A percentile compares a stretch with the other conserved stretches of the same genome.
phyloP scores from a whole-genome alignment of 2,797 vertebrate genomes.

The Phaenicophaeus curvirostris region DNA sequence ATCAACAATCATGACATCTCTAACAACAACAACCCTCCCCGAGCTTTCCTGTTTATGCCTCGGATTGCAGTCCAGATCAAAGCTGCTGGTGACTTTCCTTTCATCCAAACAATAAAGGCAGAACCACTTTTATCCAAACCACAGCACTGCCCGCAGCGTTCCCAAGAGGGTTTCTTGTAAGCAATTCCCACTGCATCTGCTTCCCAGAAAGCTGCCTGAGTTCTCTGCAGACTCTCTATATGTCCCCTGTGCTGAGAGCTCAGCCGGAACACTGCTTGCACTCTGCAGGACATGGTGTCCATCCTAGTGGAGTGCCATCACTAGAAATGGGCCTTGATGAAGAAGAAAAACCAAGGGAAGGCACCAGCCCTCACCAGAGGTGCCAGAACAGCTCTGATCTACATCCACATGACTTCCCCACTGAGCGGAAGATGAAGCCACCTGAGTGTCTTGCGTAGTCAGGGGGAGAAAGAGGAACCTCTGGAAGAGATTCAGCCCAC shows the following conservation, averaged over 20 bases:
- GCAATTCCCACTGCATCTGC: neutral
- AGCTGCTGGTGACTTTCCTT: neutral
- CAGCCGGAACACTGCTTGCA: neutral
- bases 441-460: neutral
- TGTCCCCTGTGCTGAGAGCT: neutral
- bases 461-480: neutral
- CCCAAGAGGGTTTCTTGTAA: neutral
- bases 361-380: neutral
- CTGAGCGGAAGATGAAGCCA: neutral
- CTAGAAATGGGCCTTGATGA: neutral
- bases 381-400: neutral
- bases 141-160: neutral
- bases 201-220: neutral
- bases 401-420: accelerated
- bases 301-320: neutral
- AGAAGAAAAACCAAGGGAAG: neutral
- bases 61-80: neutral
- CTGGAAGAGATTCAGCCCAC: neutral
- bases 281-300: neutral
- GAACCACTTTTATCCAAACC: neutral
- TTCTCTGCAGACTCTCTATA: neutral
- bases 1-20: neutral
- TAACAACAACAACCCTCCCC: neutral
- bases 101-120: neutral
- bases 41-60: neutral